These are phyloP conservation scores for Cremastinae sp. DNA, from an alignment of 2,888 invertebrate genomes.

Conservation along the genomic window DNA sequence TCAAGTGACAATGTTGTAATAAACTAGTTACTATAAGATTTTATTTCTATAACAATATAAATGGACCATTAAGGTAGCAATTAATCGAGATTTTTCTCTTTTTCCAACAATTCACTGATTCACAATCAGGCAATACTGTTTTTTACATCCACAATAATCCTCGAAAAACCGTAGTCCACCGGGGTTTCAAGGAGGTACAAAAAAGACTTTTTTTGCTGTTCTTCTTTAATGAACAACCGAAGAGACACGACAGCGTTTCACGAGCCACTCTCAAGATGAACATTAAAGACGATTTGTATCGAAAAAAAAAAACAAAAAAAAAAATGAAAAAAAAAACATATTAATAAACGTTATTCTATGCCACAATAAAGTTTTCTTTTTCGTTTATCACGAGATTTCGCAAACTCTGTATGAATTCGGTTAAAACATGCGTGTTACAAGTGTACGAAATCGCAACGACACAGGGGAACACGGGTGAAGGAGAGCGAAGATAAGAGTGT, in stretches of 20 bases:
- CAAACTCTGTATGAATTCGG: conserved; percentile 48
- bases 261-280: conserved; percentile 47
- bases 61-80: conserved; percentile 70
- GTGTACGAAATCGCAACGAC: conserved; percentile 33
- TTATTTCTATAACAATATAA: conserved; percentile 73
- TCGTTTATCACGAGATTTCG: conserved; percentile 41
- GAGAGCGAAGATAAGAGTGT: conserved; percentile 26
- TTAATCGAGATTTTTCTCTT: conserved; percentile 64
- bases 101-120: conserved; percentile 75
- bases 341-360: conserved; percentile 65
- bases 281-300: conserved; percentile 42
- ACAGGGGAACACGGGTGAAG: conserved; percentile 15
- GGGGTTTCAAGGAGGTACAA: conserved; percentile 31
- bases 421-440: conserved; percentile 39
- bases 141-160: conserved; percentile 71
- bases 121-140: conserved; percentile 76
- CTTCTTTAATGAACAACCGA: conserved; percentile 1
- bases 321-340: conserved; percentile 56
- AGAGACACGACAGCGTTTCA: conserved; percentile 30
- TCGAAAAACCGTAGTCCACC: conserved; percentile 28
- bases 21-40: conserved; percentile 69
- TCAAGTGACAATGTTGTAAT: conserved; percentile 65
- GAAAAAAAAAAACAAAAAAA: conserved; percentile 24
- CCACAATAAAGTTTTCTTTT: conserved; percentile 60
- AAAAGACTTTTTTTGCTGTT: background rate